Percentiles rank a stretch among this genome's conserved stretches.
phyloP scores from a whole-genome alignment of 2,888 invertebrate genomes.

The Plemyria rubiginata region DNA sequence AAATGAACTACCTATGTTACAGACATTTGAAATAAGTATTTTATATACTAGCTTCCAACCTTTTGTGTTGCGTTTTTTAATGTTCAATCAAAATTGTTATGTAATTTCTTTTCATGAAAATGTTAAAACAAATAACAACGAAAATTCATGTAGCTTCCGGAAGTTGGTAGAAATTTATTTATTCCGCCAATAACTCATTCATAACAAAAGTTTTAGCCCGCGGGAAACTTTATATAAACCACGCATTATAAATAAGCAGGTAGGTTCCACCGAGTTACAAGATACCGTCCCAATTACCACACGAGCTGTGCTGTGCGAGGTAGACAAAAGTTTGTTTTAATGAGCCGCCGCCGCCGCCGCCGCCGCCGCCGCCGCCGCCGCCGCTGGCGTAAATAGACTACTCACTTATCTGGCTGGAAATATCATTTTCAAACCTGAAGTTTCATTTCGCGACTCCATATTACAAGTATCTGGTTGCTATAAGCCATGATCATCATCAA shows the following conservation, averaged over 20 bases:
- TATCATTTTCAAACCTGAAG: no score
- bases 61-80: no score
- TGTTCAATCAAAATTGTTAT: no score
- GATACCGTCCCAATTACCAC: slow-evolving; percentile 13
- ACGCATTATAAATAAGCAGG: slow-evolving; percentile 6
- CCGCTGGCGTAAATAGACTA: slow-evolving; percentile 17
- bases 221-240: neutral
- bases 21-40: neutral
- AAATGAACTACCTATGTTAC: slow-evolving; percentile 8
- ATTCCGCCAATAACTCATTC: no score
- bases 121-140: no score
- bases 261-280: neutral
- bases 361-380: neutral
- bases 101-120: no score
- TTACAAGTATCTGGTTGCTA: neutral
- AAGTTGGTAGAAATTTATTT: no score
- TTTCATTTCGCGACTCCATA: neutral
- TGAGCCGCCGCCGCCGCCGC: slow-evolving; percentile 24
- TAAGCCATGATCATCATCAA: no score
- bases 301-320: neutral
- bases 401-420: slow-evolving; percentile 16
- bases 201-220: neutral
- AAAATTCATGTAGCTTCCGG: no score
- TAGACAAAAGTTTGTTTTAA: slow-evolving; percentile 37
- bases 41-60: no score